Conservation (phyloP, 1,140 invertebrate species). For the Dreissena rostriformis region DNA sequence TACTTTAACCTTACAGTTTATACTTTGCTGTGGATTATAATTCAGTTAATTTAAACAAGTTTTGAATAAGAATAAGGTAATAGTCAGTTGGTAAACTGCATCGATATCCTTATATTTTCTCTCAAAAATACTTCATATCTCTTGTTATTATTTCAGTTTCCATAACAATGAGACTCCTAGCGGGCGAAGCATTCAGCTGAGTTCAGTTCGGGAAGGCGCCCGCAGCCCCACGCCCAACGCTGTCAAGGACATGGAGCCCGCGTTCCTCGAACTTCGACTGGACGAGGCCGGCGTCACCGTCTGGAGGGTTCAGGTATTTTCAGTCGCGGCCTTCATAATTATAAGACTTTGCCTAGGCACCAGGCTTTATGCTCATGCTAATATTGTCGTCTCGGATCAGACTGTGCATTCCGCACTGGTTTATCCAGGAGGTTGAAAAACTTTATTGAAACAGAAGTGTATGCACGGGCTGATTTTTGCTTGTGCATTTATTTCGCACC, state of each 20-base stretch:
- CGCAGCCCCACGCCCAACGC: conserved; percentile 47
- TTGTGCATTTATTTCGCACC: too few species aligned
- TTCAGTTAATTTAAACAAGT: background rate
- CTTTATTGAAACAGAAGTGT: too few species aligned
- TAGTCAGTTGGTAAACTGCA: background rate
- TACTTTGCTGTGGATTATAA: background rate
- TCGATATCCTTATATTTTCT: background rate
- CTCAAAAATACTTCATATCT: background rate
- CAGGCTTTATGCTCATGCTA: too few species aligned
- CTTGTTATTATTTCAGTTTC: background rate
- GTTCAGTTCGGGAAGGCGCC: conserved; percentile 22
- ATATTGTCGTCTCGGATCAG: too few species aligned
- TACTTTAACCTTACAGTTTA: too few species aligned
- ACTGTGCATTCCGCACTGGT: too few species aligned
- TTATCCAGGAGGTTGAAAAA: too few species aligned
- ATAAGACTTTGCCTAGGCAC: too few species aligned
- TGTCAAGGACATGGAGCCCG: conserved; percentile 29
- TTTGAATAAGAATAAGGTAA: background rate
- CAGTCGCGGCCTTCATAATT: too few species aligned
- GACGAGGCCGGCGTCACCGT: conserved; percentile 17
- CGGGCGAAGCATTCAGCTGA: conserved; percentile 17
- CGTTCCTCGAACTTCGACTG: conserved; percentile 18
- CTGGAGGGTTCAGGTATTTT: conserved; percentile 41
- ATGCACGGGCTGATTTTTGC: too few species aligned
- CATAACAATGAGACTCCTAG: background rate